Conservation (phyloP, 2,797 vertebrate species). For the Gymnopithys bicolor region DNA sequence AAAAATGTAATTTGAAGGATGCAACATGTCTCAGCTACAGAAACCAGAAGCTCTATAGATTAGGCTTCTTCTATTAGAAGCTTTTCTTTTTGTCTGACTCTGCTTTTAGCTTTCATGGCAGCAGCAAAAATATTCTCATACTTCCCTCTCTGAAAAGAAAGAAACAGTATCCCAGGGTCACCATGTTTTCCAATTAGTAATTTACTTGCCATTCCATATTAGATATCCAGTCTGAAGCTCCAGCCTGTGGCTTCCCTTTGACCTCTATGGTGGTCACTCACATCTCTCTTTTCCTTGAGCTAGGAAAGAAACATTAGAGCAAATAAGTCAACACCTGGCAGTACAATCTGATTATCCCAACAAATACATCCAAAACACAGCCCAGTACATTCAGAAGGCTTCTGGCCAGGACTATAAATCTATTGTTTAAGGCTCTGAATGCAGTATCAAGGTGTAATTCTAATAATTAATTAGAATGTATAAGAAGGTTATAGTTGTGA, state of each 20-base stretch:
- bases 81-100: background rate
- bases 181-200: background rate
- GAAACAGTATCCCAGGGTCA: background rate
- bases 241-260: background rate
- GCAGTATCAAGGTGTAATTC: slow-evolving; percentile 16
- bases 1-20: background rate
- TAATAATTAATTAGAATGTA: slow-evolving; percentile 64
- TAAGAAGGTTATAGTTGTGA: slow-evolving; percentile 36
- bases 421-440: slow-evolving; percentile 2
- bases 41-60: background rate
- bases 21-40: accelerated
- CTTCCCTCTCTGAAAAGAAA: background rate
- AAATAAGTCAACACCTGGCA: background rate
- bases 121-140: background rate
- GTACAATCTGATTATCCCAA: background rate
- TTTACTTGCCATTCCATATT: background rate
- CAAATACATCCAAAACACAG: background rate
- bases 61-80: background rate
- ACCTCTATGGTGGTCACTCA: background rate
- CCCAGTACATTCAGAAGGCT: background rate
- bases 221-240: background rate
- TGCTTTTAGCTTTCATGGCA: background rate
- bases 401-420: background rate
- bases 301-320: background rate
- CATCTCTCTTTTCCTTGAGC: background rate